A percentile compares a stretch with the other conserved stretches of the same genome.
Evolutionary conservation across 2,888 invertebrate genomes (phyloP).

Genomic region (Rotaria magnacalcarata): DNA sequence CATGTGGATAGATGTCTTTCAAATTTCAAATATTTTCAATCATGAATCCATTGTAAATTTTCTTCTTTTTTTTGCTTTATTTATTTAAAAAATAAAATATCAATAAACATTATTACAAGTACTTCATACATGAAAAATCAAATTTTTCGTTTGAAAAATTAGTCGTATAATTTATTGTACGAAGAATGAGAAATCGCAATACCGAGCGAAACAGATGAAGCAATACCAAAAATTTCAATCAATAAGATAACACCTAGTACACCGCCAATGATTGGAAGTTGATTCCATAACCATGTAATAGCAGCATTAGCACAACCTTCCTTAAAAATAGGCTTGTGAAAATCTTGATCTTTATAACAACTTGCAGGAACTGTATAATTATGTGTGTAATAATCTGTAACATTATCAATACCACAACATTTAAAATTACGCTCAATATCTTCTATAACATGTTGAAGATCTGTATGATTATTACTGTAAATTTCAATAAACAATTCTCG

Average conservation of each 20-base stretch:
- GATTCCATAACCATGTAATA: background rate
- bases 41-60: background rate
- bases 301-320: background rate
- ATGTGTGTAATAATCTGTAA: background rate
- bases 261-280: background rate
- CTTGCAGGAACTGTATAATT: background rate
- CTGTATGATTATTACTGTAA: background rate
- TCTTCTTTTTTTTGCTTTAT: background rate
- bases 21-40: too few species aligned
- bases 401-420: background rate
- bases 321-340: background rate
- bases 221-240: slow-evolving; percentile 8
- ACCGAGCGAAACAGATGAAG: background rate
- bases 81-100: too few species aligned
- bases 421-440: background rate
- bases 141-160: too few species aligned
- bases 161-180: background rate
- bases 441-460: background rate
- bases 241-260: background rate
- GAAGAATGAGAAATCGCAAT: slow-evolving; percentile 1
- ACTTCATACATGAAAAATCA: too few species aligned
- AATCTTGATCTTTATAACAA: background rate
- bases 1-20: too few species aligned
- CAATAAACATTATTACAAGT: too few species aligned
- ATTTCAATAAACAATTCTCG: background rate